Conservation (phyloP, 2,888 invertebrate species). For the Lamellibrachia columna region DNA sequence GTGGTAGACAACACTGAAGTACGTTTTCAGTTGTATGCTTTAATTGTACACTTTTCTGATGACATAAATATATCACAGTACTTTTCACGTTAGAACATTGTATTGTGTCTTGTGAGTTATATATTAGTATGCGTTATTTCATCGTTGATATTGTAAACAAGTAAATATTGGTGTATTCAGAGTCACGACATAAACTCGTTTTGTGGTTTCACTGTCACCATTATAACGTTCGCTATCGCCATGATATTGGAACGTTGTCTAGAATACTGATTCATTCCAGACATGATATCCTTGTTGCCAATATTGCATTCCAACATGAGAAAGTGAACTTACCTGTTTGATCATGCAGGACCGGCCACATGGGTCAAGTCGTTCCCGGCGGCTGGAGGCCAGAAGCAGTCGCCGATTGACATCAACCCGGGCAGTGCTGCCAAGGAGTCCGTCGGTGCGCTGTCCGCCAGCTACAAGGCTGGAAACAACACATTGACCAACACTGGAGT, state of each 20-base stretch:
- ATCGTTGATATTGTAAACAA: too few species aligned
- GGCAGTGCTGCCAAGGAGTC: background rate
- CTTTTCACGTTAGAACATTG: background rate
- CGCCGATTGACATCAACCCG: constrained; percentile 27
- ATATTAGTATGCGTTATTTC: background rate
- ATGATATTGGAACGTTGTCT: background rate
- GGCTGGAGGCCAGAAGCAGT: constrained; percentile 27
- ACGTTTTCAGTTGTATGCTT: too few species aligned
- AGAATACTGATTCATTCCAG: background rate
- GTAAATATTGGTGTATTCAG: background rate
- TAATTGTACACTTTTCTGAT: too few species aligned
- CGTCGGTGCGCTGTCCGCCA: background rate
- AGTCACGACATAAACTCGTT: too few species aligned
- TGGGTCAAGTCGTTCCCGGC: constrained; percentile 25
- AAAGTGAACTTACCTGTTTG: background rate
- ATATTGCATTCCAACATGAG: background rate
- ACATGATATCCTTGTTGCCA: background rate
- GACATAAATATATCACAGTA: too few species aligned
- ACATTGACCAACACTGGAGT: constrained; percentile 16
- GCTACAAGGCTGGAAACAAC: constrained; percentile 6
- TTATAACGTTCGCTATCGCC: background rate
- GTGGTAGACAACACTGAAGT: too few species aligned
- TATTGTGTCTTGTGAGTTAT: background rate
- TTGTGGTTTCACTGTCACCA: background rate
- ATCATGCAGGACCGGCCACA: constrained; percentile 27